Base-by-base conservation (phyloP, 37 sponge, comb jelly and placozoan species). In the Eunapius fragilis region DNA sequence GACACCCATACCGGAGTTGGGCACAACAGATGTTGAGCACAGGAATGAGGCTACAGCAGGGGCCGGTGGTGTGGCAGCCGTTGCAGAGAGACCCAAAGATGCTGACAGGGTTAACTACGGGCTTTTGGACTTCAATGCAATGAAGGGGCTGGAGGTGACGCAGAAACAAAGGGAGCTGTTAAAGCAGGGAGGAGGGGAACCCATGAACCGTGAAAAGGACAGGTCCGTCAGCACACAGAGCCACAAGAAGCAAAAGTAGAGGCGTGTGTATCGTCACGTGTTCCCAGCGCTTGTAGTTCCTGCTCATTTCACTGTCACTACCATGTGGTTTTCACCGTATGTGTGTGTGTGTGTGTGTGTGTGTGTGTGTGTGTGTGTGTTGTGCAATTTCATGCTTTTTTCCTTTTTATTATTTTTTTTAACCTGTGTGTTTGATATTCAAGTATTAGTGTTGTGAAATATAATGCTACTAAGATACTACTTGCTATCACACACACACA, bases 111-210 rank as follows among this genome's bases (percentile, higher is more conserved):
- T 80, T 19, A 34, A 58, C 23, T 90, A 90, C 38, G 80, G 37
- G 0, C 22, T 38, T 14, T 69, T 90, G 33, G 76, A 90, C 69
- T 90, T 90, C 70, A 12, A 32, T 25, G 82, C 70, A 0, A 90
- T 90, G 86, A 48, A 37, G 37, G 82, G 58, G 24, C 67, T 85
- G n/a, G 26, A 50, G 27, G 28, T 69, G 26, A 32, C 72, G 25
- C 79, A 75, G 38, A 33, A 75, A 32, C 50, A 79, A 31, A 71
- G 85, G 36, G 90, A 89, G 38, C 5, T 58, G 58, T 17, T 58
- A 17, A 58, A 58, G 58, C 58, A 58, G 58, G 58, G 1, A 58
- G 58, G 58, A 2, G 58, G 58, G 58, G 58, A 58, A 19, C 58
- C 58, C 14, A 58, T 58, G 58, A 58, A 17, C 17, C 58, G 58